These are phyloP conservation scores for Proteles cristata DNA, from an alignment of 2,113 vertebrate species.

Conservation along the genomic window DNA sequence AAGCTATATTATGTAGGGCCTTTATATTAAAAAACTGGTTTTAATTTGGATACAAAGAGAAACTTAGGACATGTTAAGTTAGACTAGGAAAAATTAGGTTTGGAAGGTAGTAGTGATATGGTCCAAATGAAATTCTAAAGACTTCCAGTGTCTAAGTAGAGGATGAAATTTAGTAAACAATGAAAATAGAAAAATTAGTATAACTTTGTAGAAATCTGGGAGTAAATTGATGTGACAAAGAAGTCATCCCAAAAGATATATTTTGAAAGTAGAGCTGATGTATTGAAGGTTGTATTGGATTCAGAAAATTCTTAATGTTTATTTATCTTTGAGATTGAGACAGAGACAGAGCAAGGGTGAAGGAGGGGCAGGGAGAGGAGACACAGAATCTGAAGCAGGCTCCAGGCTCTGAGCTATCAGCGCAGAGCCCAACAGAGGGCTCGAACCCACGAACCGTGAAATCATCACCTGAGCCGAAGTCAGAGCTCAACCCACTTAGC, in stretches of 20 bases:
- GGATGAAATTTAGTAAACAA: neutral
- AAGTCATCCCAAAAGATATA: neutral
- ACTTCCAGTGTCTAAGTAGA: neutral
- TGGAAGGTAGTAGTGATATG: neutral
- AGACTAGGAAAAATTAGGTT: neutral
- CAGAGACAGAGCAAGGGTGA: too few species aligned
- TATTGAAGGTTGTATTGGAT: neutral
- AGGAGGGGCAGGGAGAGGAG: too few species aligned
- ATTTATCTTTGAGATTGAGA: too few species aligned
- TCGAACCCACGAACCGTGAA: too few species aligned
- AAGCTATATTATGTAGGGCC: neutral
- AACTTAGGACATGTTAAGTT: neutral
- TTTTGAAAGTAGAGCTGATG: neutral
- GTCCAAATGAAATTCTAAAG: neutral
- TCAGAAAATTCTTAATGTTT: neutral
- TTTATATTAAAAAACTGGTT: neutral
- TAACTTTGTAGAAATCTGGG: neutral
- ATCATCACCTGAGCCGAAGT: too few species aligned
- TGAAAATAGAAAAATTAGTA: neutral
- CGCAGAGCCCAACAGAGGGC: too few species aligned
- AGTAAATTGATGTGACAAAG: neutral
- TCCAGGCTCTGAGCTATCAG: too few species aligned
- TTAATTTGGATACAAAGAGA: neutral
- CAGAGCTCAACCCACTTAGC: too few species aligned
- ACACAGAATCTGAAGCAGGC: too few species aligned